Conservation (phyloP, 2,888 invertebrate species). For the Hypselothyrea guttata region DNA sequence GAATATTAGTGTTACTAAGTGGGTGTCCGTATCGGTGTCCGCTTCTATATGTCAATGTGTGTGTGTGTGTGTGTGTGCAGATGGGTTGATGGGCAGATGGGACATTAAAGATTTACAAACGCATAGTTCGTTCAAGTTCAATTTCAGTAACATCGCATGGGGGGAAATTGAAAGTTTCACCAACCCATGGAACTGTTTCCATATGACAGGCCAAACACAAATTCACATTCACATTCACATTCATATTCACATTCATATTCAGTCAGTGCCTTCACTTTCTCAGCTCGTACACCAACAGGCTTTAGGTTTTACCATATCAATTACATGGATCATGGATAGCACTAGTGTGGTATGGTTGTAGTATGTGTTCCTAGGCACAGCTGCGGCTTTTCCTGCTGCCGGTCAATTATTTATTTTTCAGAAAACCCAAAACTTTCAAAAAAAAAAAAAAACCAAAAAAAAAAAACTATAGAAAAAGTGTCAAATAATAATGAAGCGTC, state of each 20-base stretch:
- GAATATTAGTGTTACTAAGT: neutral
- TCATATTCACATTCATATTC: no score
- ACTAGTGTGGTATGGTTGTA: neutral
- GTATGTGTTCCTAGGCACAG: conserved; percentile 22
- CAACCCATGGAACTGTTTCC: conserved; percentile 9
- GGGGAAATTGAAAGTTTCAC: conserved; percentile 6
- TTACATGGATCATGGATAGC: conserved; percentile 24
- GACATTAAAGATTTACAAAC: conserved; percentile 55
- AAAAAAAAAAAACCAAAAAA: neutral
- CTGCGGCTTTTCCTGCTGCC: conserved; percentile 29
- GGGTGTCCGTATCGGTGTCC: no score
- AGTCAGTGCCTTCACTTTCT: neutral
- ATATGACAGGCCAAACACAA: conserved; percentile 1
- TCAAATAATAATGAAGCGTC: neutral
- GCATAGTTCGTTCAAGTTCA: conserved; percentile 7
- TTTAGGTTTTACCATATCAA: conserved; percentile 7
- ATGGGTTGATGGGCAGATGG: no score
- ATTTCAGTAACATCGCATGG: conserved; percentile 2
- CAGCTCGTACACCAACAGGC: no score
- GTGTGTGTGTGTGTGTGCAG: no score
- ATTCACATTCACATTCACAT: no score
- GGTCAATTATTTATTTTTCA: conserved; percentile 28
- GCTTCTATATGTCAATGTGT: no score
- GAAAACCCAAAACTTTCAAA: neutral
- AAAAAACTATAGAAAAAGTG: neutral